Percentiles rank a stretch among this genome's conserved stretches.
These are phyloP conservation scores for Bothrops jararaca DNA, from an alignment of 2,113 vertebrate genomes.

Conservation along the genomic window DNA sequence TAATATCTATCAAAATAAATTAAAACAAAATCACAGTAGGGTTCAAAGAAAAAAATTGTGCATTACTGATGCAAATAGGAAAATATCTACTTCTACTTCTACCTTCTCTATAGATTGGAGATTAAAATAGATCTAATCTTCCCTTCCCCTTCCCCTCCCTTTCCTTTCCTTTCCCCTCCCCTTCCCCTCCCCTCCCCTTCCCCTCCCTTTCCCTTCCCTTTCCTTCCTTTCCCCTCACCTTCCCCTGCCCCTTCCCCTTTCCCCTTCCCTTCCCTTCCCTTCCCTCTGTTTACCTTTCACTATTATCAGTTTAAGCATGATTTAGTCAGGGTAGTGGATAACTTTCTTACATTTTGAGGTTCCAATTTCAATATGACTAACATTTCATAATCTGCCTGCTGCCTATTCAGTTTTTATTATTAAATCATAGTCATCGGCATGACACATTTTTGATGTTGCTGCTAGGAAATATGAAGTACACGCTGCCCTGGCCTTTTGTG, in stretches of 20 bases:
- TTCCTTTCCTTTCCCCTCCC: no score
- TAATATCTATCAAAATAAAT: background rate
- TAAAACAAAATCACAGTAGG: background rate
- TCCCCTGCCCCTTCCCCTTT: no score
- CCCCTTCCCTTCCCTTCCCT: background rate
- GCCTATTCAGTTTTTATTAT: background rate
- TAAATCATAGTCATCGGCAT: background rate
- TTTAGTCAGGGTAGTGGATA: background rate
- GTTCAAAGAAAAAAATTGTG: background rate
- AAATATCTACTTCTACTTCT: background rate
- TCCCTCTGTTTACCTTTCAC: background rate
- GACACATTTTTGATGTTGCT: background rate
- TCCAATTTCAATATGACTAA: background rate
- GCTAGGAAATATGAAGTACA: background rate
- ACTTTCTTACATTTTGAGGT: background rate
- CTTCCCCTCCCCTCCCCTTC: no score
- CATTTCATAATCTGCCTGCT: background rate
- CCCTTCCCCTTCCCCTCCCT: background rate
- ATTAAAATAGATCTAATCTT: background rate
- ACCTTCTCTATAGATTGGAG: background rate
- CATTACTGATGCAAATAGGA: background rate
- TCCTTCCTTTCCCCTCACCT: no score
- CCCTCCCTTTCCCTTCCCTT: no score
- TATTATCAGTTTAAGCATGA: background rate
- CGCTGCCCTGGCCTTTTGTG: background rate